Percentiles rank a stretch among this genome's conserved stretches.
Evolutionary conservation across 2,888 invertebrate species (phyloP).

Genomic region (Agelastica alni): DNA sequence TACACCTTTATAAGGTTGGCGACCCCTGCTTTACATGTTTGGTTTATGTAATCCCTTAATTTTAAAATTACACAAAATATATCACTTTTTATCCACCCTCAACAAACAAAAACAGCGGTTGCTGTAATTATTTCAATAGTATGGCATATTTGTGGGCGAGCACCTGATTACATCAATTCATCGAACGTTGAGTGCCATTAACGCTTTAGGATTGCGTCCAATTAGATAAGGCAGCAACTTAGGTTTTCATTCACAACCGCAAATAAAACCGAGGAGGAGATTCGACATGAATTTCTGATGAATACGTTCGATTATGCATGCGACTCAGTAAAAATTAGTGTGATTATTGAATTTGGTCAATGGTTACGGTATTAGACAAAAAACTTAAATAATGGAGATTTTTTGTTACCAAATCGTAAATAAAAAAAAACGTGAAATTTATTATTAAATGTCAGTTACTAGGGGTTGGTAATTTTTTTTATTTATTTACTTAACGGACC

Average conservation of each 20-base stretch:
- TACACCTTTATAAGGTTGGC: no score
- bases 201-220: slow-evolving; percentile 24
- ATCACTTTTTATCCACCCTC: neutral
- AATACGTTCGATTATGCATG: slow-evolving; percentile 26
- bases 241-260: slow-evolving; percentile 30
- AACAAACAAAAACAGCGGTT: neutral
- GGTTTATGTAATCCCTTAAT: no score
- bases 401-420: no score
- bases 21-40: no score
- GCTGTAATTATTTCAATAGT: slow-evolving; percentile 11
- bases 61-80: no score
- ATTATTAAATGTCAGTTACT: no score
- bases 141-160: neutral
- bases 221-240: slow-evolving; percentile 33
- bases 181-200: slow-evolving; percentile 21
- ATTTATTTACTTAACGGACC: no score
- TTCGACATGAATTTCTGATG: slow-evolving; percentile 31
- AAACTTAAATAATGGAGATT: no score
- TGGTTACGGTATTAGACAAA: no score
- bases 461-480: no score
- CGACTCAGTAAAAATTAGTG: neutral
- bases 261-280: slow-evolving; percentile 29
- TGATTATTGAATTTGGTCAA: no score
- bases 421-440: no score
- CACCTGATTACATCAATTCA: slow-evolving; percentile 18